These are phyloP conservation scores for Drosophila lutescens DNA, from an alignment of 2,888 invertebrate species.

Conservation along the genomic window DNA sequence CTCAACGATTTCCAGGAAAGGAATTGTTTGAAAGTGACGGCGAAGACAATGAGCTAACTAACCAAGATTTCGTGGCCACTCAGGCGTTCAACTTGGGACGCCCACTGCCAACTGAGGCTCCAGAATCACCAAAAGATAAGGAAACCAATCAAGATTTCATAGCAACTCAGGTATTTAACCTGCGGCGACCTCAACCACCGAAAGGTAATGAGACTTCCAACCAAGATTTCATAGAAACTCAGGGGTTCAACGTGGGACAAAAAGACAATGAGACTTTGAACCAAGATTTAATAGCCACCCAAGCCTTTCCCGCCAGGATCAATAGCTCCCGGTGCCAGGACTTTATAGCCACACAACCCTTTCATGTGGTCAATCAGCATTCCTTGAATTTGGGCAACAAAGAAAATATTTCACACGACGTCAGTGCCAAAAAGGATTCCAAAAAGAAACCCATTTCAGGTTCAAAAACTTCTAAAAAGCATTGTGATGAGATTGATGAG, in stretches of 20 bases:
- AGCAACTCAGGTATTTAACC: constrained; percentile 15
- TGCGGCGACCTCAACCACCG: no score
- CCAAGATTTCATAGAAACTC: constrained; percentile 33
- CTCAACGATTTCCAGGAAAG: constrained; percentile 30
- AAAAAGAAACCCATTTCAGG: neutral
- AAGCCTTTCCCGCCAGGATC: constrained; percentile 17
- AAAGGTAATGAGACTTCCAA: neutral
- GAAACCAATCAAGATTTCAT: constrained; percentile 28
- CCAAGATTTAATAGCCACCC: constrained; percentile 42
- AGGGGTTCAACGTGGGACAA: constrained; percentile 1
- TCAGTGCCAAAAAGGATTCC: neutral
- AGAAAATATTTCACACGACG: constrained; percentile 7
- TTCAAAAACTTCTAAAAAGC: neutral
- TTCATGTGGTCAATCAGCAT: neutral
- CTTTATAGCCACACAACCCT: constrained; percentile 30
- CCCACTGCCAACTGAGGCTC: neutral
- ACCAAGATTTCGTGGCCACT: constrained; percentile 24
- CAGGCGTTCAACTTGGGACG: constrained; percentile 3
- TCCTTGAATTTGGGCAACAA: neutral
- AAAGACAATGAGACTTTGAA: neutral
- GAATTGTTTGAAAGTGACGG: constrained; percentile 2
- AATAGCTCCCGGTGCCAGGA: constrained; percentile 7
- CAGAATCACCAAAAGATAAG: neutral
- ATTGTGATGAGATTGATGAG: constrained; percentile 23
- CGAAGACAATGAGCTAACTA: neutral